Percentiles rank a stretch among this genome's conserved stretches.
Conservation (phyloP, 2,888 invertebrate genomes). For the Parnassius glacialis region DNA sequence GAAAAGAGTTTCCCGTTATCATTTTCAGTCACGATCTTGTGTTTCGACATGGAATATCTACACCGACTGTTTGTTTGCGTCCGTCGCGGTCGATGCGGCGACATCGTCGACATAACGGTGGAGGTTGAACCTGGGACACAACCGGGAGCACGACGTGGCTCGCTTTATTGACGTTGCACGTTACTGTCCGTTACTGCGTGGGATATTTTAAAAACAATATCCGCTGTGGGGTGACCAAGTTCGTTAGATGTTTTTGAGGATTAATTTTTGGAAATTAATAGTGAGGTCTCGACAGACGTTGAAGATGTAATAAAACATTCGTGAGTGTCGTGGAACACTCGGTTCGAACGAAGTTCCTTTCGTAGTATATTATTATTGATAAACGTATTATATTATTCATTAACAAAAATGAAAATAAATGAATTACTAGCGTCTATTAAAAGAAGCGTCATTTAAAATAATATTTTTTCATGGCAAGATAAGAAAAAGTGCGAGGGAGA, state of each 20-base stretch:
- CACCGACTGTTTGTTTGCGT: conserved; percentile 5
- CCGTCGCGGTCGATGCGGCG: conserved; percentile 3
- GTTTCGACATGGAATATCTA: conserved; percentile 1
- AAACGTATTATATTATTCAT: too few relatives aligned
- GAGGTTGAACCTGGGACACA: conserved; percentile 2
- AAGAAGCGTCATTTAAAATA: too few relatives aligned
- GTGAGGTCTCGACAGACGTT: too few relatives aligned
- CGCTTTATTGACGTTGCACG: conserved; percentile 9
- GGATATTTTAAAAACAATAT: conserved; percentile 22
- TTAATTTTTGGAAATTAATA: neutral
- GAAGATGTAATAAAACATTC: too few relatives aligned
- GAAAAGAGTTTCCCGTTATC: conserved; percentile 18
- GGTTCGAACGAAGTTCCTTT: too few relatives aligned
- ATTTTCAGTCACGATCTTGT: conserved; percentile 19
- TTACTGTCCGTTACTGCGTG: conserved; percentile 15
- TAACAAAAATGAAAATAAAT: too few relatives aligned
- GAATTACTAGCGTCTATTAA: too few relatives aligned
- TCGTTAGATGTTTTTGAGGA: neutral
- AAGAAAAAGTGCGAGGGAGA: too few relatives aligned
- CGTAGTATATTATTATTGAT: too few relatives aligned
- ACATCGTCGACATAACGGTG: conserved; percentile 20
- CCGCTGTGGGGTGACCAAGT: conserved; percentile 2
- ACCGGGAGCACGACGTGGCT: conserved; percentile 14
- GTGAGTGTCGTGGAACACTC: too few relatives aligned
- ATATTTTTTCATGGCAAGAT: too few relatives aligned